Evolutionary conservation across 2,797 vertebrate species (phyloP).

Genomic region (Lepus townsendii): DNA sequence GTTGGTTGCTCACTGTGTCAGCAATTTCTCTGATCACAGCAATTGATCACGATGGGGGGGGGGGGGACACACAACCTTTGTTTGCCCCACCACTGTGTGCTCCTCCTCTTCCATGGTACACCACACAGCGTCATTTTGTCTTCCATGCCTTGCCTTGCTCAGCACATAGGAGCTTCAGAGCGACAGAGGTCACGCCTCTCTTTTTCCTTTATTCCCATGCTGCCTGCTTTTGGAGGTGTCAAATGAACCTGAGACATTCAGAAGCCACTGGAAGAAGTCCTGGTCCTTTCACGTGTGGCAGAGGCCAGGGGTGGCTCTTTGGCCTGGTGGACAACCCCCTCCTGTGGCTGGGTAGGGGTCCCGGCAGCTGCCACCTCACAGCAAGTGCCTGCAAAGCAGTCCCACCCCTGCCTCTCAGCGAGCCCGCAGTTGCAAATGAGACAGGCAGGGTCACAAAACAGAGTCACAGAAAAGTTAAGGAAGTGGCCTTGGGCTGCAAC

Average conservation of each 20-base stretch:
- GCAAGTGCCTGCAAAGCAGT: background rate
- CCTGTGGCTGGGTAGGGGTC: background rate
- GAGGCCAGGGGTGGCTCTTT: background rate
- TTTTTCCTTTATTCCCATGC: background rate
- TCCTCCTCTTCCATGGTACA: background rate
- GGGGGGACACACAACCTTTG: background rate
- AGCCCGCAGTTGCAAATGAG: background rate
- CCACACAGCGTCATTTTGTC: background rate
- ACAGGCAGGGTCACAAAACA: background rate
- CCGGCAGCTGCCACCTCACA: background rate
- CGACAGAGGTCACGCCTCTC: background rate
- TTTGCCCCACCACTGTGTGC: background rate
- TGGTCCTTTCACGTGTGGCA: background rate
- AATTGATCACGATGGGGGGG: background rate
- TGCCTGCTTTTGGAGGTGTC: background rate
- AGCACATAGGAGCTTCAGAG: background rate
- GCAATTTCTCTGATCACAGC: background rate
- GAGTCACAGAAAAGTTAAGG: background rate
- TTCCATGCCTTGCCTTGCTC: background rate
- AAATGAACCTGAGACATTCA: background rate
- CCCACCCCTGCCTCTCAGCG: background rate
- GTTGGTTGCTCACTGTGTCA: background rate
- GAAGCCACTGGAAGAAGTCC: background rate
- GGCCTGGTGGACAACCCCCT: background rate
- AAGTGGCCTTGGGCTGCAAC: constrained; percentile 5